These are phyloP conservation scores for Laodelphax striatellus DNA, from an alignment of 1,140 invertebrate genomes.

Conservation along the genomic window DNA sequence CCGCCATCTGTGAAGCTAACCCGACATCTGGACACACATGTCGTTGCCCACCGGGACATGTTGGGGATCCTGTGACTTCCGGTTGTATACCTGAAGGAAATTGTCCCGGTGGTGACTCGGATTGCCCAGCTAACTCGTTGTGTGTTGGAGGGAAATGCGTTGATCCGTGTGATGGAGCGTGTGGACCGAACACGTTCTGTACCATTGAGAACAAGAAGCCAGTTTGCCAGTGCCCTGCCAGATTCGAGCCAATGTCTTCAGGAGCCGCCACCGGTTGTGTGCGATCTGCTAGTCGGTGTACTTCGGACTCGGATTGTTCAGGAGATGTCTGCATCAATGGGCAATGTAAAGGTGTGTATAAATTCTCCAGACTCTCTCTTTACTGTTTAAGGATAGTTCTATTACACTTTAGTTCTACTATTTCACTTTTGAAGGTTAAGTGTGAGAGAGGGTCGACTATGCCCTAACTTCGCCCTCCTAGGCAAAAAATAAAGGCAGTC, in stretches of 20 bases:
- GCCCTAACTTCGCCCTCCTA: too few relatives aligned
- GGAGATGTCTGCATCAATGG: conserved; percentile 66
- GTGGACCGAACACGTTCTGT: conserved; percentile 65
- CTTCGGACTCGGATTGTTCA: conserved; percentile 60
- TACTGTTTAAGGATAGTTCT: too few relatives aligned
- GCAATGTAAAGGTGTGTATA: conserved; percentile 52
- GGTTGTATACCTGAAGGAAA: conserved; percentile 66
- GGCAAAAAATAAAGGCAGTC: too few relatives aligned
- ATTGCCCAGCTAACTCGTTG: conserved; percentile 60
- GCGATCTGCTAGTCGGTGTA: conserved; percentile 49
- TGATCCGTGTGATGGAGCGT: conserved; percentile 64
- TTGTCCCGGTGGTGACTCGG: conserved; percentile 52
- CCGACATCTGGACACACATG: conserved; percentile 51
- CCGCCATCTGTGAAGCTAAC: conserved; percentile 59
- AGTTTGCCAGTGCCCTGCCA: conserved; percentile 58
- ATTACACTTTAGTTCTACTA: too few relatives aligned
- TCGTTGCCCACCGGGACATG: conserved; percentile 57
- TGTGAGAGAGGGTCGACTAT: too few relatives aligned
- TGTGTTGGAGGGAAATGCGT: conserved; percentile 60
- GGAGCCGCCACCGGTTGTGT: conserved; percentile 57
- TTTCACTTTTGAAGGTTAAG: too few relatives aligned
- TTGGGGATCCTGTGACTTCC: conserved; percentile 59
- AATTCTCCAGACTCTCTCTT: neutral
- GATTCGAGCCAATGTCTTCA: conserved; percentile 49
- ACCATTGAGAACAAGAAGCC: conserved; percentile 59